Evolutionary conservation across 1,140 invertebrate genomes (phyloP).

Genomic region (Ylistrum balloti): DNA sequence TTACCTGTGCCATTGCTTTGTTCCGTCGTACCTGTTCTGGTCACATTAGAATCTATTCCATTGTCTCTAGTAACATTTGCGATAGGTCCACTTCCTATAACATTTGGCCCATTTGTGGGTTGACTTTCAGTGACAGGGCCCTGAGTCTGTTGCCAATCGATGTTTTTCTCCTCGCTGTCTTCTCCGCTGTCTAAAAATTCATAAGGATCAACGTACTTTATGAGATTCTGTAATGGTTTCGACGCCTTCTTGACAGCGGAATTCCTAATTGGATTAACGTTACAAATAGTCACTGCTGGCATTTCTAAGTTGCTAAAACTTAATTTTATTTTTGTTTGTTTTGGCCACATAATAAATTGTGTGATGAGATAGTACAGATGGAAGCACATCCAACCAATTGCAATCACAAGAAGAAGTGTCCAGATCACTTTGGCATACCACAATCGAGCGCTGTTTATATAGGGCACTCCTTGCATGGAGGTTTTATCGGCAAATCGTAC

Average conservation of each 20-base stretch:
- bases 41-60: too few species aligned
- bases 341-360: conserved; percentile 54
- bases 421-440: conserved; percentile 55
- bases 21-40: too few species aligned
- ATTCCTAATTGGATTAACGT: conserved; percentile 63
- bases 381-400: conserved; percentile 55
- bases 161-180: not conserved
- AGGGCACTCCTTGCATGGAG: conserved; percentile 59
- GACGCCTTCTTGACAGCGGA: conserved; percentile 47
- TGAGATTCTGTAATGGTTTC: conserved; percentile 43
- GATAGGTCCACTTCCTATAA: too few species aligned
- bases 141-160: not conserved
- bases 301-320: conserved; percentile 64
- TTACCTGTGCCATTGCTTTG: too few species aligned
- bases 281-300: conserved; percentile 70
- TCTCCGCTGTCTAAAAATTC: not conserved
- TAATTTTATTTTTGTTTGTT: conserved; percentile 57
- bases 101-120: too few species aligned
- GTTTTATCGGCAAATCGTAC: conserved; percentile 60
- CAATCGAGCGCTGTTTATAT: conserved; percentile 58
- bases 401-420: conserved; percentile 52
- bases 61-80: too few species aligned
- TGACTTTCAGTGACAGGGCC: not conserved
- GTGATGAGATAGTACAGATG: conserved; percentile 59
- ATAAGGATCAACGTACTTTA: conserved; percentile 44